Base-by-base conservation (phyloP, 2,797 vertebrate genomes). In the Sebastes matsubarae region DNA sequence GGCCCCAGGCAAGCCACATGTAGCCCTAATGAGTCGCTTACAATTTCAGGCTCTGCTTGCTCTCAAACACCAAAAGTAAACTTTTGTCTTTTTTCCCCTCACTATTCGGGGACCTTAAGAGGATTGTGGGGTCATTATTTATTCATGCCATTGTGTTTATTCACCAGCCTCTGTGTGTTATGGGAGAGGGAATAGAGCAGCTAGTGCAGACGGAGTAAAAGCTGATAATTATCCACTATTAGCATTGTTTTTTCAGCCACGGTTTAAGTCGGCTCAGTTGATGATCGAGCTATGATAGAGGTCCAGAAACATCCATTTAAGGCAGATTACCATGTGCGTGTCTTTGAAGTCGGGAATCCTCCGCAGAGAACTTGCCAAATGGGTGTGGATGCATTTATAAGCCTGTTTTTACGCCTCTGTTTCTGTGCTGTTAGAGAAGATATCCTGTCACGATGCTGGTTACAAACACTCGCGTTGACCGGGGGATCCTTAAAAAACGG, bases 71-170 rank as follows among this genome's bases (percentile, higher is more conserved):
- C 90, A 91, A 95, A 95, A 95, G 94, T 94, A 93, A 96, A 95
- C 94, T 95, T 95, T 94, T 91, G 89, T 92, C 86, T 90, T 82
- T 88, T 75, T 77, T 66, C 25, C 75, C 50, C 72, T 87, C 87
- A 88, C 90, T 88, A 87, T 93, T 94, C 82, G 75, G 92, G 88
- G 92, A 93, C 90, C 92, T 90, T 94, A 93, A 94, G 92, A 95
- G 92, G 91, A 95, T 94, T 94, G 90, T 79, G 87, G 86, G 89
- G 87, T 89, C 89, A 92, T 94, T 93, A 95, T 94, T 95, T 94
- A 95, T 95, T 95, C 93, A 95, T 94, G 91, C 86, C 90, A 92
- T 93, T 94, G 94, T 95, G 92, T 95, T 95, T 93, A 94, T 95
- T 94, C 92, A 90, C 83, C 88, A 92, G 89, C 87, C 77, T 91